phyloP scores from a whole-genome alignment of 2,888 invertebrate species.

The Leptarthrus brevirostris region DNA sequence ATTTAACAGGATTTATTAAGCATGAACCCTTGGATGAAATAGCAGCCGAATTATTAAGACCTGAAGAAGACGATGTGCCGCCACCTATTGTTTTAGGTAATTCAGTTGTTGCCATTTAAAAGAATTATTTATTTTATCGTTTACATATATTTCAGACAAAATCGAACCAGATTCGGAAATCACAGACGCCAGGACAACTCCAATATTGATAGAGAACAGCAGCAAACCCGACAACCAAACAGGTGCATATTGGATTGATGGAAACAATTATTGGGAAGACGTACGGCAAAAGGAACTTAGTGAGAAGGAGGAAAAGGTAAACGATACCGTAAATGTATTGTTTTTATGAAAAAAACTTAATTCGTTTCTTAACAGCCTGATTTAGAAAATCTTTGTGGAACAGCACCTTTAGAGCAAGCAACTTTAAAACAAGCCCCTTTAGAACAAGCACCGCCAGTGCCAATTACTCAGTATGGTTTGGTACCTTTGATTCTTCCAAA shows the following conservation, averaged over 20 bases:
- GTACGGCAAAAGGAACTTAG: slow-evolving; percentile 21
- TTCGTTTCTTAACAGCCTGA: slow-evolving; percentile 22
- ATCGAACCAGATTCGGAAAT: too few species aligned
- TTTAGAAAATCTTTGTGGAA: not conserved
- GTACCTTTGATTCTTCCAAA: slow-evolving; percentile 18
- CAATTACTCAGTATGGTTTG: slow-evolving; percentile 11
- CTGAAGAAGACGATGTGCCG: slow-evolving; percentile 29
- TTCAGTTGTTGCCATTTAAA: not conserved
- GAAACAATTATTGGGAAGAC: slow-evolving; percentile 5
- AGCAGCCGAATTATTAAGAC: not conserved
- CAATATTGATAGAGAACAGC: too few species aligned
- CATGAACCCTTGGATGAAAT: slow-evolving; percentile 52
- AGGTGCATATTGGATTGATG: too few species aligned
- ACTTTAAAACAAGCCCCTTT: not conserved
- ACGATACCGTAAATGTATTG: too few species aligned
- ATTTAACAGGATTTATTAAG: slow-evolving; percentile 54
- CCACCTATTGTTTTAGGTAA: too few species aligned
- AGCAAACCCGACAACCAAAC: too few species aligned
- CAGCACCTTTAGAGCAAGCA: not conserved
- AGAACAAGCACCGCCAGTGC: too few species aligned
- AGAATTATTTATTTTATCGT: too few species aligned
- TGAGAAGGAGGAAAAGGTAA: slow-evolving; percentile 15
- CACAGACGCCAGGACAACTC: too few species aligned
- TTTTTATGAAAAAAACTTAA: too few species aligned
- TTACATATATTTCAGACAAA: too few species aligned